Conservation (phyloP, 2,888 invertebrate genomes). For the Caradrina kadenii region DNA sequence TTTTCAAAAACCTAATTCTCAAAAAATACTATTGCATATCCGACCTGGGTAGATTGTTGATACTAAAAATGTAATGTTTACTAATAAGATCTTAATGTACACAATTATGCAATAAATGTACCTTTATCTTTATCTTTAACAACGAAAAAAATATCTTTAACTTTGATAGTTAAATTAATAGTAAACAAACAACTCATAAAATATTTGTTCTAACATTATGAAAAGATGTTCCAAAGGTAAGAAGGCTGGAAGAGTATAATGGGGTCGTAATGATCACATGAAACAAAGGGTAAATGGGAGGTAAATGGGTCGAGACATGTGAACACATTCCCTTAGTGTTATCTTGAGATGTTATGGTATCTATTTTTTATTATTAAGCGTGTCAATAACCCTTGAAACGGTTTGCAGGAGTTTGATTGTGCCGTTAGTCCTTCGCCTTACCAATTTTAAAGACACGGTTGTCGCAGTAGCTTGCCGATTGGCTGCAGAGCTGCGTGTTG, state of each 20-base stretch:
- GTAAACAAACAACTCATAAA: constrained; percentile 20
- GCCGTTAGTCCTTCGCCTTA: too few species aligned
- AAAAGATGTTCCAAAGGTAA: constrained; percentile 37
- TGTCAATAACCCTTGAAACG: constrained; percentile 12
- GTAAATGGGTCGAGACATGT: constrained; percentile 34
- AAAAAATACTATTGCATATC: too few species aligned
- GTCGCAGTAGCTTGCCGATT: too few species aligned
- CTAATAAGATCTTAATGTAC: too few species aligned
- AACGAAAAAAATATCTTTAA: background rate
- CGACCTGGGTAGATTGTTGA: too few species aligned
- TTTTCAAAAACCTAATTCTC: too few species aligned
- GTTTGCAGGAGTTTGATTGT: background rate
- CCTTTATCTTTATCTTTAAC: too few species aligned
- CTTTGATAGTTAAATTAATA: background rate
- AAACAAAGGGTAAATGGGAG: constrained; percentile 26
- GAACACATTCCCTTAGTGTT: constrained; percentile 19
- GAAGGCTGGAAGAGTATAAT: constrained; percentile 53
- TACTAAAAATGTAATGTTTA: too few species aligned
- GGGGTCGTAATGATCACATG: constrained; percentile 43
- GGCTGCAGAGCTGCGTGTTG: too few species aligned
- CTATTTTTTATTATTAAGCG: constrained; percentile 32
- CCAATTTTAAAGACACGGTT: too few species aligned
- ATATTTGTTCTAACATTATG: constrained; percentile 46
- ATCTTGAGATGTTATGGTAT: constrained; percentile 16
- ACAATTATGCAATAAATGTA: too few species aligned